Percentiles rank a stretch among this genome's conserved stretches.
Evolutionary conservation across 2,113 vertebrate genomes (phyloP).

Genomic region (Plecotus auritus): DNA sequence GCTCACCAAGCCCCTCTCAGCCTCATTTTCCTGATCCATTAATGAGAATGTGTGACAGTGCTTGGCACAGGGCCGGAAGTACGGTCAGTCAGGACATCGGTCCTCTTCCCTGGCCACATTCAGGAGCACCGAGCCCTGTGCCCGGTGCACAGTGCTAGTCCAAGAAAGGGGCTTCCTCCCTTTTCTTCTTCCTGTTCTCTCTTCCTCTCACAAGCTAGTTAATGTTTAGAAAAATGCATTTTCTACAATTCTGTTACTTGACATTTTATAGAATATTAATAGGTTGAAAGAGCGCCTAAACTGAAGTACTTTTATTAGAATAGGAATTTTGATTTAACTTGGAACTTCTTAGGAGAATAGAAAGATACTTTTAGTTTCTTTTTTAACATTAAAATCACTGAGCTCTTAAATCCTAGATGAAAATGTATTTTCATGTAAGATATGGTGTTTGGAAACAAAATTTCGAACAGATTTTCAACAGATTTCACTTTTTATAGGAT

Average conservation of each 20-base stretch:
- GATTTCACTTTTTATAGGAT: neutral
- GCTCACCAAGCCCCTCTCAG: too few relatives aligned
- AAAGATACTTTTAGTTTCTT: constrained; percentile 6
- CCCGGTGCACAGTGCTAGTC: neutral
- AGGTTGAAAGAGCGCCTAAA: neutral
- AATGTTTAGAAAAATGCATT: neutral
- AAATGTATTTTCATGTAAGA: neutral
- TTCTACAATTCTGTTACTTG: neutral
- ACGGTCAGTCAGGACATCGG: accelerated
- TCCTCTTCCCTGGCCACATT: neutral
- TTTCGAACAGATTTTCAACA: neutral
- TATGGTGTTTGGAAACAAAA: neutral
- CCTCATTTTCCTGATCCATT: neutral
- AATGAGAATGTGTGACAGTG: neutral
- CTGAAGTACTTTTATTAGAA: neutral
- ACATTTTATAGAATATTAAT: neutral
- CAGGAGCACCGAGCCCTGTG: neutral
- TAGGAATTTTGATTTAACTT: constrained; percentile 3
- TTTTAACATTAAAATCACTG: constrained; percentile 14
- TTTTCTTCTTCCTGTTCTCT: neutral
- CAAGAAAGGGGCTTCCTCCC: neutral
- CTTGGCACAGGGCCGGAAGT: neutral
- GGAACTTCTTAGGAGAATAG: neutral
- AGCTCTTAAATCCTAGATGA: neutral
- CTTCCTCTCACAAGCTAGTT: neutral